phyloP scores from a whole-genome alignment of 2,888 invertebrate species.

The Drosophila austrosaltans region DNA sequence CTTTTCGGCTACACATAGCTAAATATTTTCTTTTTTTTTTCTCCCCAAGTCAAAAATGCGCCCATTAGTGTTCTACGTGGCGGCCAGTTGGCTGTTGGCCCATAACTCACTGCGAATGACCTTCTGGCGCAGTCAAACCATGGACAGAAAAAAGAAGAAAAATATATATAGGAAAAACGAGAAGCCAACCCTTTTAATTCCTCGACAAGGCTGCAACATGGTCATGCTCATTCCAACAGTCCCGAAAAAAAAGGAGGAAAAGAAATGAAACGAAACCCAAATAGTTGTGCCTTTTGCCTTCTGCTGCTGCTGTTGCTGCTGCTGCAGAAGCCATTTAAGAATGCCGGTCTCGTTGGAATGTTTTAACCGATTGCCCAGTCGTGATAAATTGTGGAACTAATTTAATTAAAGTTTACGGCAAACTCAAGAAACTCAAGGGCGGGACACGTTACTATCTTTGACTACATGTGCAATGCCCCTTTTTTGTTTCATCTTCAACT shows the following conservation, averaged over 20 bases:
- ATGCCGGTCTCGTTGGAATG: constrained; percentile 59
- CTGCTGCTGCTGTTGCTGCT: background rate
- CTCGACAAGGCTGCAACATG: constrained; percentile 63
- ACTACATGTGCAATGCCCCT: background rate
- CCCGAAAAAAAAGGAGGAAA: constrained; percentile 18
- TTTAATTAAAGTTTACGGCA: constrained; percentile 76
- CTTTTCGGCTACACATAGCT: background rate
- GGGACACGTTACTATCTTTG: background rate
- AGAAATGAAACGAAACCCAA: constrained; percentile 29
- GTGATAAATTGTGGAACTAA: constrained; percentile 76
- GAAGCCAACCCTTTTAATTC: constrained; percentile 71
- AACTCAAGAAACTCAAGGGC: constrained; percentile 2
- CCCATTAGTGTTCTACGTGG: constrained; percentile 71
- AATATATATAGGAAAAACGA: constrained; percentile 12
- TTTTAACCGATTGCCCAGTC: constrained; percentile 76
- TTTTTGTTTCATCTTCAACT: constrained; percentile 13
- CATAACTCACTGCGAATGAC: constrained; percentile 75
- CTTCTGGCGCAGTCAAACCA: constrained; percentile 50
- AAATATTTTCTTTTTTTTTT: constrained; percentile 19
- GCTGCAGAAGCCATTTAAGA: constrained; percentile 49
- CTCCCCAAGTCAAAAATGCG: constrained; percentile 33
- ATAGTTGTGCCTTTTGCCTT: constrained; percentile 3
- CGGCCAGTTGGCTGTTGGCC: constrained; percentile 45
- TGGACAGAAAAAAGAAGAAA: background rate
- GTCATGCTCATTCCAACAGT: constrained; percentile 1